Percentiles rank a stretch among this genome's conserved stretches.
phyloP scores from a whole-genome alignment of 2,888 invertebrate species.

The Gibbula magus region DNA sequence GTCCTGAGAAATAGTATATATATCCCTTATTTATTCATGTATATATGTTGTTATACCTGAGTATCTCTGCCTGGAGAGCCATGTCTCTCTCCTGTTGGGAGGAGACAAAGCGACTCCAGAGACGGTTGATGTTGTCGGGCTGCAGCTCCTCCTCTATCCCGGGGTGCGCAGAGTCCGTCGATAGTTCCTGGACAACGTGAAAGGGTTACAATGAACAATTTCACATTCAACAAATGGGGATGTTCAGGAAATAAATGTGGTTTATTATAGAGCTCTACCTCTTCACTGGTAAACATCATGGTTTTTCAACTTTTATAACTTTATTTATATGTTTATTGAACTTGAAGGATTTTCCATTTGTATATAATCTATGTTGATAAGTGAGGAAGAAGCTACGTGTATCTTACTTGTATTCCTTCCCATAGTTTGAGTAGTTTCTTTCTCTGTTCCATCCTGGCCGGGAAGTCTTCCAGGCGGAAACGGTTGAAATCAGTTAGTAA shows the following conservation, averaged over 20 bases:
- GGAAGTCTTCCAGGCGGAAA: conserved; percentile 96
- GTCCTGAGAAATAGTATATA: not conserved
- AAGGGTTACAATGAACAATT: not conserved
- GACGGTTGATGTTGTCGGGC: conserved; percentile 71
- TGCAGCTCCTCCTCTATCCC: conserved; percentile 71
- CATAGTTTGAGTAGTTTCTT: conserved; percentile 90
- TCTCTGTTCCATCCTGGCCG: conserved; percentile 91
- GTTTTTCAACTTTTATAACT: not conserved
- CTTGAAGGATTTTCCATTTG: not conserved
- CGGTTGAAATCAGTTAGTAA: conserved; percentile 91
- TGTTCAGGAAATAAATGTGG: too few species aligned
- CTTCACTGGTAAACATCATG: not conserved
- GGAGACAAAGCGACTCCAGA: conserved; percentile 83
- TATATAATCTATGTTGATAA: not conserved
- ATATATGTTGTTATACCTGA: conserved; percentile 53
- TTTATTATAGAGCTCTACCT: too few species aligned
- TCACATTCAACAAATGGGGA: too few species aligned
- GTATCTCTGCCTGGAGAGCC: conserved; percentile 87
- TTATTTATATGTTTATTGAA: not conserved
- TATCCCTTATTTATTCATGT: not conserved
- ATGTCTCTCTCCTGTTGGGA: conserved; percentile 93
- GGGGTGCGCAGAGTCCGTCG: conserved; percentile 57
- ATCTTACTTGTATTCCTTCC: conserved; percentile 76
- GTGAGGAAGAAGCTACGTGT: not conserved
- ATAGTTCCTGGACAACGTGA: conserved; percentile 49